Evolutionary conservation across 1,140 invertebrate genomes (phyloP).

Genomic region (Diorhabda sublineata): DNA sequence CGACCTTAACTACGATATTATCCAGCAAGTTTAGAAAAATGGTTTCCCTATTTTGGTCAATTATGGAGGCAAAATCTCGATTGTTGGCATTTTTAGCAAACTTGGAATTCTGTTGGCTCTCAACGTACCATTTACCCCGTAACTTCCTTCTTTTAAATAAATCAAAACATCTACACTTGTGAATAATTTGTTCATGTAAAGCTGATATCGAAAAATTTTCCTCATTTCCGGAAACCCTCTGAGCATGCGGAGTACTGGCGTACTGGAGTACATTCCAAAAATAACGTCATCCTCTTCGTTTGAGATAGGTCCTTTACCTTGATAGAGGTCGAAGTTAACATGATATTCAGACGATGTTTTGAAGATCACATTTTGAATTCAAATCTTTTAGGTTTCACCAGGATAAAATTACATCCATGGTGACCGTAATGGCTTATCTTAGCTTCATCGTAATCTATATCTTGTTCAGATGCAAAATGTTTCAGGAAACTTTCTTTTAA

Average conservation of each 20-base stretch:
- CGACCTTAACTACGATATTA: too few species aligned
- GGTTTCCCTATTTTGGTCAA: too few species aligned
- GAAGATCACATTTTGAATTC: conserved; percentile 30
- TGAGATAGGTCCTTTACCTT: conserved; percentile 28
- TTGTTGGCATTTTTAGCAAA: too few species aligned
- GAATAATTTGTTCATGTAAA: conserved; percentile 11
- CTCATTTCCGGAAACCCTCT: conserved; percentile 3
- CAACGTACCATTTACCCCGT: neutral
- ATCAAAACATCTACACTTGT: neutral
- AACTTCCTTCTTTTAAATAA: neutral
- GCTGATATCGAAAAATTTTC: neutral
- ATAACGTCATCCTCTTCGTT: conserved; percentile 19
- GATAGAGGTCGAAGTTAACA: conserved; percentile 38
- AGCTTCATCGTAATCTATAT: neutral
- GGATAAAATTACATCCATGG: neutral
- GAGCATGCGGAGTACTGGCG: conserved; percentile 9
- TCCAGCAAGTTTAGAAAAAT: too few species aligned
- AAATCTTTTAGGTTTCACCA: conserved; percentile 9
- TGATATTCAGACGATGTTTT: conserved; percentile 19
- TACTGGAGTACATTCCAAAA: conserved; percentile 14
- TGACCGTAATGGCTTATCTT: neutral
- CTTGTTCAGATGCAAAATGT: neutral
- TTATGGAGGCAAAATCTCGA: too few species aligned
- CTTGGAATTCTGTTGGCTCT: neutral
- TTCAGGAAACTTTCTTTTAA: neutral